phyloP scores from a whole-genome alignment of 2,888 invertebrate genomes.

The Maniola hyperantus region DNA sequence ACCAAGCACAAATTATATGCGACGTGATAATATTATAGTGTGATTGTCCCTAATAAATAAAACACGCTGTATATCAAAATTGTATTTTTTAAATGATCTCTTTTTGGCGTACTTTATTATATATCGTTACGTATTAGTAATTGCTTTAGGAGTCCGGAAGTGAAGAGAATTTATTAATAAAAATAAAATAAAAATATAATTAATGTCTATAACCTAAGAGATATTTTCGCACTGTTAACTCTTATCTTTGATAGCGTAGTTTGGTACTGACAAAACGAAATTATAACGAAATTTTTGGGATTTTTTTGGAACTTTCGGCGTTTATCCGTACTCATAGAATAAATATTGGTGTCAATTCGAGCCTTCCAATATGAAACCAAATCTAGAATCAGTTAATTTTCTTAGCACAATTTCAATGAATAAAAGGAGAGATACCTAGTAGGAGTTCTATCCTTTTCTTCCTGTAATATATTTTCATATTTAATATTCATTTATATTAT shows the following conservation, averaged over 20 bases:
- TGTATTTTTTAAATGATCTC: constrained; percentile 82
- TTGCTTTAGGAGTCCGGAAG: constrained; percentile 82
- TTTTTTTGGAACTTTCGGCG: constrained; percentile 12
- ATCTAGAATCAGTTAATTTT: background rate
- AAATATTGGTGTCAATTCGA: background rate
- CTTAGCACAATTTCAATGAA: background rate
- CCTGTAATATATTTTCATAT: too few relatives aligned
- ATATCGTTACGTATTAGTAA: constrained; percentile 59
- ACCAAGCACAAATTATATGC: too few relatives aligned
- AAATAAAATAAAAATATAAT: constrained; percentile 41
- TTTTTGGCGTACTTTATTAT: constrained; percentile 65
- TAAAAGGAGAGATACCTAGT: background rate
- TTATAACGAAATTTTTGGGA: constrained; percentile 33
- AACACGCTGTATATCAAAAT: constrained; percentile 62
- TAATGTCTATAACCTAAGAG: constrained; percentile 66
- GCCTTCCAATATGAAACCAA: background rate
- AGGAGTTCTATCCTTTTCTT: too few relatives aligned
- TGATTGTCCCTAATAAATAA: background rate
- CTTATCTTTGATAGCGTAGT: constrained; percentile 61
- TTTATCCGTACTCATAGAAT: background rate
- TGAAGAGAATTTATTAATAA: constrained; percentile 79
- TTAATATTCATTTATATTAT: too few relatives aligned
- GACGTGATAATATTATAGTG: too few relatives aligned
- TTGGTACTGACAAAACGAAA: constrained; percentile 26
- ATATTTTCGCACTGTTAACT: constrained; percentile 81